phyloP scores from a whole-genome alignment of 2,888 invertebrate species.

The Eristalis tenax region DNA sequence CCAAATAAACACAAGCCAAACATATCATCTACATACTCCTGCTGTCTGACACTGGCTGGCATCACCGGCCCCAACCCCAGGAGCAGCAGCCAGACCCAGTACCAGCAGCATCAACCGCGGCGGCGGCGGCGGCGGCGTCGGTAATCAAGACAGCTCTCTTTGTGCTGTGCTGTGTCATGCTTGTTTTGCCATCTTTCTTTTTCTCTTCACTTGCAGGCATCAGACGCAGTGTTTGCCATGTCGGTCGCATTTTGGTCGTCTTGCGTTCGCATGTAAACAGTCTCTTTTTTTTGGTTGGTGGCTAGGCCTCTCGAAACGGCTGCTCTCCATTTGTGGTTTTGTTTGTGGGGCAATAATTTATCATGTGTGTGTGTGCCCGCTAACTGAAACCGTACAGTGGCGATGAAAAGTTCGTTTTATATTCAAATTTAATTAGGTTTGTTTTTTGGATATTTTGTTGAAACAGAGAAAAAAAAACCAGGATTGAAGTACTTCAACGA shows the following conservation, averaged over 20 bases:
- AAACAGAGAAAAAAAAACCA: too few species aligned
- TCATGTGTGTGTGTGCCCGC: constrained; percentile 3
- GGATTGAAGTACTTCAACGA: too few species aligned
- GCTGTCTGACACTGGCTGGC: constrained; percentile 28
- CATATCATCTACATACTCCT: constrained; percentile 56
- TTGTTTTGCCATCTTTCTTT: not conserved
- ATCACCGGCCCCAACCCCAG: not conserved
- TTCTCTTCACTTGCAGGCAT: constrained; percentile 6
- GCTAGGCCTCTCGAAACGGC: constrained; percentile 28
- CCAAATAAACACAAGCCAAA: constrained; percentile 62
- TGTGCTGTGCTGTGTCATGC: not conserved
- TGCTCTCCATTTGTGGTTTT: constrained; percentile 55
- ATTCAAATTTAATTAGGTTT: not conserved
- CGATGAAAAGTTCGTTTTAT: not conserved
- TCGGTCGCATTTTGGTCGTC: constrained; percentile 46
- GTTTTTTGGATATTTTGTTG: too few species aligned
- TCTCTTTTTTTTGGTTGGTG: constrained; percentile 9
- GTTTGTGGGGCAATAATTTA: constrained; percentile 48
- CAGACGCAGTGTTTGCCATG: constrained; percentile 13
- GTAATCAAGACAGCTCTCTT: not conserved
- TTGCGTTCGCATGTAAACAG: constrained; percentile 49
- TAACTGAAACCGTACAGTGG: constrained; percentile 9
- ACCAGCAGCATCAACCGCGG: not conserved
- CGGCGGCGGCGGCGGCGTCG: not conserved
- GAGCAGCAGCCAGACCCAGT: not conserved